Evolutionary conservation across 1,140 invertebrate genomes (phyloP), one percentile per base, ranked within the genome.

Genomic region (Ooceraea biroi): DNA sequence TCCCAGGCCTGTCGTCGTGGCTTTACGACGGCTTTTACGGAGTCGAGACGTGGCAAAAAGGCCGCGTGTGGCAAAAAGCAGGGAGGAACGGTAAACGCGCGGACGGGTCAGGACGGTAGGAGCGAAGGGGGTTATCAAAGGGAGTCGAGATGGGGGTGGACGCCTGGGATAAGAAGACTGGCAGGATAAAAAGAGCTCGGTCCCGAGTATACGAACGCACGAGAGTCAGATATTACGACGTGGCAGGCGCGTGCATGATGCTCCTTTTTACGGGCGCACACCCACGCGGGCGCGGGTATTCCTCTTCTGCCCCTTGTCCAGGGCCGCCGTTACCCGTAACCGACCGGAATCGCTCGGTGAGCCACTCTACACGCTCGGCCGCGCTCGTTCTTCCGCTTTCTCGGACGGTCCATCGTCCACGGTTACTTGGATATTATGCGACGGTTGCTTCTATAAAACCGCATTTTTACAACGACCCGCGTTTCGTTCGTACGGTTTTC

Each of bases 361-460:
- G 44, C 41, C n/a, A 22, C 44, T 55, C 57, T 4, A 46, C 52
- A 57, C 52, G 36, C 63, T 68, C 52, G 60, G 58, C 30, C 72
- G 50, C 72, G 4, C 55, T 78, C 58, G 27, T 58, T 68, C 69
- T 69, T 52, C 61, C 73, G 44, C 12, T 19, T 41, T 71, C 68
- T 57, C 58, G 60, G 52, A 80, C 83, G 85, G 71, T 87, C 85
- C 90, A 82, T 89, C 87, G 86, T 85, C 82, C 77, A 36, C 61
- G 84, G 84, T 92, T 88, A 88, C 89, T 89, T 82, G 76, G 77
- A 88, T 80, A 74, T 91, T 89, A 88, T 83, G 89, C 74, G 87
- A 90, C 36, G 85, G 87, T 84, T 85, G 80, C 91, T 88, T 90
- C 90, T 90, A 91, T 91, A 91, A 92, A 91, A 91, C 86, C 88